phyloP scores from a whole-genome alignment of 2,113 vertebrate species.

The Cyprinodon brontotheroides region DNA sequence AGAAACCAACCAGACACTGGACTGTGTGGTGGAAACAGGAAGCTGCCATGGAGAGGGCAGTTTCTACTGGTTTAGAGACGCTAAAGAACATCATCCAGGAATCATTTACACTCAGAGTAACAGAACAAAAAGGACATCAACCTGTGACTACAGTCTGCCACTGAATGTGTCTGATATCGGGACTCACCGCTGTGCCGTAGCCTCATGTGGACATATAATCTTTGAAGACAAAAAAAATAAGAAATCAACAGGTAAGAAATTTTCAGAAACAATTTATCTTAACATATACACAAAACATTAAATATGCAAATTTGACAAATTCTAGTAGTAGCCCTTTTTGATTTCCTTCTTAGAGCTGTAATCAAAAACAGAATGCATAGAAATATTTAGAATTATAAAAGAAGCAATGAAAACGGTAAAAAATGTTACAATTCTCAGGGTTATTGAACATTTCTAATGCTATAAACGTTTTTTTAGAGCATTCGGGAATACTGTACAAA shows the following conservation, averaged over 20 bases:
- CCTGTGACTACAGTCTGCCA: constrained; percentile 39
- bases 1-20: constrained; percentile 40
- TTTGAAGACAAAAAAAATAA: constrained; percentile 42
- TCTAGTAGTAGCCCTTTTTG: too few relatives aligned
- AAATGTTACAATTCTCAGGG: too few relatives aligned
- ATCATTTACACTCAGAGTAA: constrained; percentile 55
- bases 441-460: too few relatives aligned
- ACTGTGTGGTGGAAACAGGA: constrained; percentile 46
- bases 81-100: constrained; percentile 21
- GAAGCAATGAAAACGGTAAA: too few relatives aligned
- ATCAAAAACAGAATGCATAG: too few relatives aligned
- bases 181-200: constrained; percentile 55
- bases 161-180: constrained; percentile 16
- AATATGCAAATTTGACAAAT: neutral
- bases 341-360: too few relatives aligned
- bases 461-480: too few relatives aligned
- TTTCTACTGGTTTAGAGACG: constrained; percentile 64
- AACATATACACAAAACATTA: neutral
- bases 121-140: neutral
- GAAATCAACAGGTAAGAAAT: neutral
- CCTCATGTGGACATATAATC: constrained; percentile 56
- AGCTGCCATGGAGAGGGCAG: constrained; percentile 48
- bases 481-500: too few relatives aligned
- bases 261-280: neutral
- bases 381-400: too few relatives aligned